Evolutionary conservation across 2,113 vertebrate species (phyloP).

Genomic region (Cariama cristata): DNA sequence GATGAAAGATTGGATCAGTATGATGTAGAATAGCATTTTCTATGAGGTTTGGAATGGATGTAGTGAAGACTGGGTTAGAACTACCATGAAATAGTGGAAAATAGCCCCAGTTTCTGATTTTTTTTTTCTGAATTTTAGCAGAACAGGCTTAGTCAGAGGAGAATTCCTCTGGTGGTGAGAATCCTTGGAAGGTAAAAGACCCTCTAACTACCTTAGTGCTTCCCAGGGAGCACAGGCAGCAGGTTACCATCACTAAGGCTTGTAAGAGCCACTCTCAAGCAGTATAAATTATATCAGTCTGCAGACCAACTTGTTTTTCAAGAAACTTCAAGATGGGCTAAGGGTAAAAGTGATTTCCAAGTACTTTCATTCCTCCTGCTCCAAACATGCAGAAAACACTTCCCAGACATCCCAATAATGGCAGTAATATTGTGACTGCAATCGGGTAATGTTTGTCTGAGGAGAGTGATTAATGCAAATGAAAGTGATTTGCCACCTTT

Average conservation of each 20-base stretch:
- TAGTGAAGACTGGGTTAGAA: not conserved
- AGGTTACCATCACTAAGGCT: not conserved
- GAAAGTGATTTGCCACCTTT: not conserved
- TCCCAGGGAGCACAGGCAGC: not conserved
- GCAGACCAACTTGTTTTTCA: not conserved
- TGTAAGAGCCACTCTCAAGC: not conserved
- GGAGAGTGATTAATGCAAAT: not conserved
- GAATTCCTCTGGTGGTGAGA: not conserved
- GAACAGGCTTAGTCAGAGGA: not conserved
- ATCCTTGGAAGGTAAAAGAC: not conserved
- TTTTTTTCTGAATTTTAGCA: not conserved
- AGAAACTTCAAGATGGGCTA: not conserved
- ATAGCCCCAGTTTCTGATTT: not conserved
- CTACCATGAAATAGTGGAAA: not conserved
- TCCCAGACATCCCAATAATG: not conserved
- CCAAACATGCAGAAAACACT: not conserved
- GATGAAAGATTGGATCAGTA: not conserved
- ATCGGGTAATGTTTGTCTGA: not conserved
- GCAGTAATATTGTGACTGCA: not conserved
- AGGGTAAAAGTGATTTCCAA: not conserved
- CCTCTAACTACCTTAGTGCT: not conserved
- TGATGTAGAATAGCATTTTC: not conserved
- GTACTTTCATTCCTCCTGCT: not conserved
- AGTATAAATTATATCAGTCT: not conserved
- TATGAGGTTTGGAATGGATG: not conserved